A percentile compares a stretch with the other conserved stretches of the same genome.
Conservation (phyloP, 2,888 invertebrate species). For the Drosophila infuscata region DNA sequence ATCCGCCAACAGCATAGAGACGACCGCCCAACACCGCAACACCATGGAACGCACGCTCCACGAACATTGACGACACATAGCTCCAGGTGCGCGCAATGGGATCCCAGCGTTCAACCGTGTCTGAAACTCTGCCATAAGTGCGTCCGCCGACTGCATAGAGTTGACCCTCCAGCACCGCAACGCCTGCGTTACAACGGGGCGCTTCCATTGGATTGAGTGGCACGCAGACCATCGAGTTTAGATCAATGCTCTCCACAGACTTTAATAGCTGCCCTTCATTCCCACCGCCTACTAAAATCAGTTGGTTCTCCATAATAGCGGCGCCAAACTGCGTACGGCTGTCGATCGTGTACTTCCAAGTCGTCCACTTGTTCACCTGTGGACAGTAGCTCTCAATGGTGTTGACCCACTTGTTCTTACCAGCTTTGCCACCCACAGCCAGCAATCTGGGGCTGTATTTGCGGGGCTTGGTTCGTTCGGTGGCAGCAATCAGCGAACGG, state of each 20-base stretch:
- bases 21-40: constrained; percentile 94
- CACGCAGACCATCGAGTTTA: constrained; percentile 92
- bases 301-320: constrained; percentile 92
- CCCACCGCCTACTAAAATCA: constrained; percentile 96
- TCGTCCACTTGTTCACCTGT: constrained; percentile 84
- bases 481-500: constrained; percentile 88
- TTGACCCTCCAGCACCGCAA: constrained; percentile 91
- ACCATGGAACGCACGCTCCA: constrained; percentile 93
- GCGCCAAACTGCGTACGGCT: constrained; percentile 95
- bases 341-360: constrained; percentile 83
- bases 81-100: constrained; percentile 95
- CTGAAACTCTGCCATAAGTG: constrained; percentile 91
- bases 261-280: constrained; percentile 72
- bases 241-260: constrained; percentile 94
- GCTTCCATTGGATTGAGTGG: constrained; percentile 95
- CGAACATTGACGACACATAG: constrained; percentile 95
- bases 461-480: constrained; percentile 93
- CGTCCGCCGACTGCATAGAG: constrained; percentile 98
- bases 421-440: constrained; percentile 88
- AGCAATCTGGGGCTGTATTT: constrained; percentile 91
- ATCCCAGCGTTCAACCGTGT: constrained; percentile 97
- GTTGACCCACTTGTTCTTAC: constrained; percentile 87
- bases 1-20: constrained; percentile 95
- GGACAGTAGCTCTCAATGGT: constrained; percentile 93
- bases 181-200: constrained; percentile 92